A percentile compares a stretch with the other conserved stretches of the same genome.
Conservation (phyloP, 2,797 vertebrate genomes). For the Delichon dasypus region DNA sequence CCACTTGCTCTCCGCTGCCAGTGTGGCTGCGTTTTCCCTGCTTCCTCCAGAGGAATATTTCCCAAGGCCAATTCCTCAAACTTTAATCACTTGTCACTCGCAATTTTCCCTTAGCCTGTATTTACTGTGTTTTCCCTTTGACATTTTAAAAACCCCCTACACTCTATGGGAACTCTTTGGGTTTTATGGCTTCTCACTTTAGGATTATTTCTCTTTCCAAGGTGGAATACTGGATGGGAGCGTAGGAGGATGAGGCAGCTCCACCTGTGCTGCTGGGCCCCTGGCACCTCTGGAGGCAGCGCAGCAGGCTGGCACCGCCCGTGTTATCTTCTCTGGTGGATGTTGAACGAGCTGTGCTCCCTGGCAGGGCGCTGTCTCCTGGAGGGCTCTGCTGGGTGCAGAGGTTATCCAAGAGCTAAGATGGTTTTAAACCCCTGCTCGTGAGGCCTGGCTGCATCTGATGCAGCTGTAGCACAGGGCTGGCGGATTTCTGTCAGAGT, state of each 20-base stretch:
- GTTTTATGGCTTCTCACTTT: not conserved
- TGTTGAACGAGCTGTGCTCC: no score
- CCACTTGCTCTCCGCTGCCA: not conserved
- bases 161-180: not conserved
- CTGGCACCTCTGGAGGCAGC: not conserved
- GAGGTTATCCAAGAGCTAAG: not conserved
- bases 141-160: not conserved
- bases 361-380: not conserved
- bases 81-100: not conserved
- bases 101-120: not conserved
- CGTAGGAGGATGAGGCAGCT: not conserved
- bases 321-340: accelerated
- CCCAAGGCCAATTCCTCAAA: not conserved
- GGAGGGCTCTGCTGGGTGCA: not conserved
- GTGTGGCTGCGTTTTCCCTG: not conserved
- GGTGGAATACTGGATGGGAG: not conserved
- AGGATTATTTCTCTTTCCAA: not conserved
- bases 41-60: not conserved
- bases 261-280: not conserved
- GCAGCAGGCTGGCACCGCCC: not conserved
- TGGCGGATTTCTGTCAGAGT: not conserved
- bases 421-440: accelerated
- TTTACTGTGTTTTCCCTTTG: not conserved
- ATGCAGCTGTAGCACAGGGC: not conserved
- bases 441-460: not conserved